phyloP scores from a whole-genome alignment of 2,113 vertebrate genomes.

The Corapipo altera region DNA sequence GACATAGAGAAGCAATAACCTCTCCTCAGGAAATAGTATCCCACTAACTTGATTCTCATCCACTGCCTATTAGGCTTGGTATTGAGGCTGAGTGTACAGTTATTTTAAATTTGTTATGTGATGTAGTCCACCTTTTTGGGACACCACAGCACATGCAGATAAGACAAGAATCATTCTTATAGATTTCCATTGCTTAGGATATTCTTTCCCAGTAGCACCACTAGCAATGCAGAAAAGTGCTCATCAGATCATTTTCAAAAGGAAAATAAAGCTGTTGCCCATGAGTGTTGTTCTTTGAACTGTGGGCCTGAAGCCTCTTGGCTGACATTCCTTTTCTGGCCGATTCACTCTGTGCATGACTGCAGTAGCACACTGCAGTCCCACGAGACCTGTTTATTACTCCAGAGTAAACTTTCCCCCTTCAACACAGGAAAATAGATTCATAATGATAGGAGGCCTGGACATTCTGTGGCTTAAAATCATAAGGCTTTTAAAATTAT shows the following conservation, averaged over 20 bases:
- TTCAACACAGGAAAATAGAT: conserved; percentile 54
- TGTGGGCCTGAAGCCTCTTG: conserved; percentile 2
- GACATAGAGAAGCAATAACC: not conserved
- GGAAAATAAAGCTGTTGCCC: not conserved
- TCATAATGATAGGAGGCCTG: conserved; percentile 8
- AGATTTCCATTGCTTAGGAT: not conserved
- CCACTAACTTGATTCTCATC: not conserved
- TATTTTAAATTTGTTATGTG: not conserved
- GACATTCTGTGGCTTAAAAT: conserved; percentile 44
- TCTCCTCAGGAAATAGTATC: not conserved
- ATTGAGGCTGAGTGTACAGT: not conserved
- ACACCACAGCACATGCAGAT: not conserved
- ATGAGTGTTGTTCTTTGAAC: conserved; percentile 31
- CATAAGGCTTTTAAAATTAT: not conserved
- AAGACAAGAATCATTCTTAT: not conserved
- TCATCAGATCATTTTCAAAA: not conserved
- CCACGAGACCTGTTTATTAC: conserved; percentile 49
- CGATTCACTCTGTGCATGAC: conserved; percentile 4
- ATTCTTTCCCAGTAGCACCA: not conserved
- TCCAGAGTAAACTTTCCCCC: conserved; percentile 24
- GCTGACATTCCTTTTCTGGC: not conserved
- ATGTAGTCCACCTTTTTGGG: not conserved
- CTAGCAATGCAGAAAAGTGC: not conserved
- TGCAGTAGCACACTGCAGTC: conserved; percentile 27
- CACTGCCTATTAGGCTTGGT: not conserved